Base-by-base conservation (phyloP, 2,888 invertebrate species). In the Ormyrus pomaceus region DNA sequence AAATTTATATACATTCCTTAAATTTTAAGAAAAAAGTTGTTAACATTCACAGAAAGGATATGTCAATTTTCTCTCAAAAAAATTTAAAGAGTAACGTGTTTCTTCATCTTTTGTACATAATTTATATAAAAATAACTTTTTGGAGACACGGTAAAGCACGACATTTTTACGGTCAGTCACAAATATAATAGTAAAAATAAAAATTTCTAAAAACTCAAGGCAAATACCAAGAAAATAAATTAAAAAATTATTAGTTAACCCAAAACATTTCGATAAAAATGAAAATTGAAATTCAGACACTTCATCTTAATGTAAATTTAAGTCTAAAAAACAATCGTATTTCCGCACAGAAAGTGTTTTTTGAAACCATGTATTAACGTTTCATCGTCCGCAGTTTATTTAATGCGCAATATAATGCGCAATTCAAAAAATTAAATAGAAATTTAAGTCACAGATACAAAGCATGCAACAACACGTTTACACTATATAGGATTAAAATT, bases 391-490 rank as follows among this genome's bases (percentile, higher is more conserved):
- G 34, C 34, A 34, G 34, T 34, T 34, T 34, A 34, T 34, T 34
- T 34, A 34, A 34, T 34, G 34, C 55, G n/a, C n/a, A 61, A 34
- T 34, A 4, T 34, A 34, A 34, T 34, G 34, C 55, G n/a, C n/a
- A 61, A 64, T 65, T 65, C 13, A 56, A 74, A 79, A 48, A 58
- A 45, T 64, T 56, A 61, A 78, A 59, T 51, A 70, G 11, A 68
- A 51, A 50, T 76, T 50, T 58, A 48, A 70, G 76, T 75, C 50
- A 80, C 53, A 80, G 55, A 73, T 77, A 77, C 68, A 74, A 68
- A 77, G 46, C 77, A 74, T 74, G 77, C 73, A 81, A 81, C 53
- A 50, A 45, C 69, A 73, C 73, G 69, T 77, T 81, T 81, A 77
- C 80, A 77, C 77, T 70, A 48, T 62, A 80, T 56, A 71, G 72